Base-by-base conservation (phyloP, 2,888 invertebrate species). In the Lasius platythorax region DNA sequence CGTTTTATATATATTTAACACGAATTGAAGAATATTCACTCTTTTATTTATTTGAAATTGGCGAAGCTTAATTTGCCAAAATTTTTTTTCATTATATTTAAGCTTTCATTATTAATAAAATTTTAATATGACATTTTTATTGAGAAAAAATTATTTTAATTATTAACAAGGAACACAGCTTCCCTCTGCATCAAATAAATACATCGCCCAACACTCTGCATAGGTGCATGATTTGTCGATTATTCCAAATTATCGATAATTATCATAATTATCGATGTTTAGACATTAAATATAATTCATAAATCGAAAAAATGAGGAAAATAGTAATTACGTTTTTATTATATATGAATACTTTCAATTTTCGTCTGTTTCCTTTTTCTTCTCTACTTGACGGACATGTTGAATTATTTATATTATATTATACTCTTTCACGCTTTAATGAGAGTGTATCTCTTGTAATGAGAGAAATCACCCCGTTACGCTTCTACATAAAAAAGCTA, bases 301-400 rank as follows among this genome's bases (percentile, higher is more conserved):
- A 46, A 4, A 12, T 58, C 4, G n/a, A 23, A 23, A 23, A 23
- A 23, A 23, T 23, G 23, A 0, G 11, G 2, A 68, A 68, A 68
- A 68, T 58, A 28, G 3, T 37, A 15, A 11, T 68, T 66, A 53
- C 43, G n/a, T 68, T 68, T 43, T n/a, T 68, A 15, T 78, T 40
- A 58, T 6, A 15, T 40, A 40, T 23, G 15, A 79, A 58, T 43
- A 58, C 78, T 79, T 70, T 78, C 58, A 68, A 61, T 70, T 61
- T 79, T 46, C 9, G 11, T n/a, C 58, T 2, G 6, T 79, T 18
- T 76, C 28, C 37, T 40, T 53, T 37, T 66, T 30, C n/a, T 23
- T 28, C 43, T 30, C 12, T 28, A 9, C 3, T 28, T 15, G n/a
- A 15, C 46, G 43, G 18, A 2, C 37, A 8, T 28, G n/a, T 43